Evolutionary conservation across 2,888 invertebrate genomes (phyloP), one percentile per base, ranked within the genome.

Genomic region (Eilema depressum): DNA sequence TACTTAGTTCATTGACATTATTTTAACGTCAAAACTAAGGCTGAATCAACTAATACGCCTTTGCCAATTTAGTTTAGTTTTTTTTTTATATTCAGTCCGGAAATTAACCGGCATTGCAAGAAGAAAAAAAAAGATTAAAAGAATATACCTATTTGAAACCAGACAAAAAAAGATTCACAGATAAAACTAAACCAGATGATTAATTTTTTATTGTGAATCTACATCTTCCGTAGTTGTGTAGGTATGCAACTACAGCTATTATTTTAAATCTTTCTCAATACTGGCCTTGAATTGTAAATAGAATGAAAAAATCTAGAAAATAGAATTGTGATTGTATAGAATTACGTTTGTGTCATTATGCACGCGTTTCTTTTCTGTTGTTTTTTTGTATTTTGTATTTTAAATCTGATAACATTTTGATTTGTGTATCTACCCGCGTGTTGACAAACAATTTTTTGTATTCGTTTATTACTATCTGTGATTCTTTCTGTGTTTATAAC

Each of bases 321-420:
- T 20, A 26, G 56, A n/a, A 64, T 68, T 74, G 72, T 79, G 76
- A 77, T 71, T 72, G 69, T 72, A 60, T 56, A 66, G 30, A 63
- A 53, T 60, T 66, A 65, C 65, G 75, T 17, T 60, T 66, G 69
- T 74, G 41, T 73, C 70, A 71, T 73, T 74, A 79, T 14, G 8
- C 14, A 11, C 2, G 11, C 3, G 12, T 37, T 7, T 47, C 7
- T 20, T 2, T 5, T 47, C 20, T 47, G 17, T 47, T 20, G 20
- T 20, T 20, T 7, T 47, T 20, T 47, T 20, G 20, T 20, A 20
- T 7, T 47, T 20, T 47, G 47, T 47, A 47, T 47, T 20, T 47
- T 20, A 20, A 47, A 47, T 1, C 47, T 20, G 14, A 17, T 47
- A 7, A 20, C 12, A 47, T 47, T 20, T 47, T 47, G 47, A 17